Evolutionary conservation across 2,888 invertebrate genomes (phyloP).

Genomic region (Gonocerus acuteangulatus): DNA sequence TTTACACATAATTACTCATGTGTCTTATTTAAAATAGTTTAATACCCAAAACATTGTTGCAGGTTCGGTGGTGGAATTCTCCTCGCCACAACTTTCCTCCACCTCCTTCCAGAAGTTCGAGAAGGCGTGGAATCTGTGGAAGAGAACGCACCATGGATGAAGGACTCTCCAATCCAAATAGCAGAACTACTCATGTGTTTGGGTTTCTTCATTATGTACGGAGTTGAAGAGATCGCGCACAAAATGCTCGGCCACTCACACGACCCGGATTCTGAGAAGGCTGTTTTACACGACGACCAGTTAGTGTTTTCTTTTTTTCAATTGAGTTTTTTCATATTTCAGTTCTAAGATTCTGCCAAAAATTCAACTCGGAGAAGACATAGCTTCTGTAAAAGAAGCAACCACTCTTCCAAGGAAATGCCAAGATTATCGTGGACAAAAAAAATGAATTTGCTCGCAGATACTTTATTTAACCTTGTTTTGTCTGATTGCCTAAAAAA

Average conservation of each 20-base stretch:
- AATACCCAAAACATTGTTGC: no score
- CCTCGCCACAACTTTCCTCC: constrained; percentile 56
- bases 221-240: constrained; percentile 56
- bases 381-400: background rate
- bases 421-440: no score
- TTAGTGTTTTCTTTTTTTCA: background rate
- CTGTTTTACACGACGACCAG: constrained; percentile 23
- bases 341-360: background rate
- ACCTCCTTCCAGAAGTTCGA: constrained; percentile 57
- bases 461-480: no score
- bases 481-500: no score
- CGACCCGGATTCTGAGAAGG: constrained; percentile 10
- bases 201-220: constrained; percentile 56
- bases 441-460: no score
- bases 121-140: constrained; percentile 46
- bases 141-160: constrained; percentile 44
- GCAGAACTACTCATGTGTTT: constrained; percentile 40
- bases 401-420: no score
- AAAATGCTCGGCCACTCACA: constrained; percentile 31
- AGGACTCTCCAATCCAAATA: constrained; percentile 30
- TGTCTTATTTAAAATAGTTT: background rate
- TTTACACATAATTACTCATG: background rate
- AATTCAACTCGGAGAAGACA: background rate
- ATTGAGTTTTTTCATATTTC: background rate
- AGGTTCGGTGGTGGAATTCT: constrained; percentile 60